phyloP scores from a whole-genome alignment of 2,113 vertebrate species.

The Perca flavescens region DNA sequence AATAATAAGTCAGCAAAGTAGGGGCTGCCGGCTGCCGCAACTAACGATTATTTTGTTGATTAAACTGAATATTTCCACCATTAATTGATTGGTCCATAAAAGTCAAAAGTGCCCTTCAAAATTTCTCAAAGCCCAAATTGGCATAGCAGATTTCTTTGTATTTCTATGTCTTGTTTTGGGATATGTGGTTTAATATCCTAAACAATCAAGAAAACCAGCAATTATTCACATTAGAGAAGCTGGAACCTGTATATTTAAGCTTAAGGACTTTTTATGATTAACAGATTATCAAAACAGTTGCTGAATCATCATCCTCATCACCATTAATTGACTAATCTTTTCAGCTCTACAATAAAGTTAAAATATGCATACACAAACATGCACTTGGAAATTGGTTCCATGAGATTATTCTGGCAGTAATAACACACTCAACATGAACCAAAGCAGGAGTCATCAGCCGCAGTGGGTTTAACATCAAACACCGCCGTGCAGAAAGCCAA shows the following conservation, averaged over 20 bases:
- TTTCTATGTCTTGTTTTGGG: background rate
- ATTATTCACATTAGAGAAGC: background rate
- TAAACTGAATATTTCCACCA: background rate
- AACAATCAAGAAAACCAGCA: background rate
- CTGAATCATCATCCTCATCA: background rate
- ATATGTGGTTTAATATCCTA: background rate
- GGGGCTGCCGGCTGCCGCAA: background rate
- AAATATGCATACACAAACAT: background rate
- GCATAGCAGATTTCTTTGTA: too few relatives aligned
- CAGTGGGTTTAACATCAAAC: constrained; percentile 25
- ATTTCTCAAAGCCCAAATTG: background rate
- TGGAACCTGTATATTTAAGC: background rate
- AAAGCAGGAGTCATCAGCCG: constrained; percentile 1
- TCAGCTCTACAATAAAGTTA: constrained; percentile 9
- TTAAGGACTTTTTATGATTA: background rate
- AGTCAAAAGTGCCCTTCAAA: background rate
- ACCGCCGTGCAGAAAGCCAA: background rate
- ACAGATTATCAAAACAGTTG: background rate
- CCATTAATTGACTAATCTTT: background rate
- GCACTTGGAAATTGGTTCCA: background rate
- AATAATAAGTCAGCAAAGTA: background rate
- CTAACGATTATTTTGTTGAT: background rate
- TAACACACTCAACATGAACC: background rate
- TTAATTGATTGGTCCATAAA: background rate
- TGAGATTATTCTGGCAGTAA: constrained; percentile 3